Percentiles rank a stretch among this genome's conserved stretches.
These are phyloP conservation scores for Melinaea marsaeus DNA, from an alignment of 2,888 invertebrate species.

Conservation along the genomic window DNA sequence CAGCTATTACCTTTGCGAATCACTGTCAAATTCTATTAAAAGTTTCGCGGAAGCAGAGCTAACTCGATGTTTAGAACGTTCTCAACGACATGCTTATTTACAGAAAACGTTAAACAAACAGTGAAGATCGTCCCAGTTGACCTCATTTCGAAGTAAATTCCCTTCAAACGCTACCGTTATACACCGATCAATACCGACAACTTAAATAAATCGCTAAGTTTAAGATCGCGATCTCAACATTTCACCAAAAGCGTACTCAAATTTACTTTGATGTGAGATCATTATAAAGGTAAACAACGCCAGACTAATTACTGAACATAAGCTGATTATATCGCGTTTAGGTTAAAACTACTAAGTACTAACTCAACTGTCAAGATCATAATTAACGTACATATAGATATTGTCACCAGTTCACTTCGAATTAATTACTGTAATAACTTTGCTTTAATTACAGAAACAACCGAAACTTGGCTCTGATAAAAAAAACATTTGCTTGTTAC, in stretches of 20 bases:
- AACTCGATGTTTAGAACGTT: constrained; percentile 24
- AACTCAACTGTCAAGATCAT: constrained; percentile 45
- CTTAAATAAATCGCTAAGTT: constrained; percentile 73
- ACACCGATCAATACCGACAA: constrained; percentile 64
- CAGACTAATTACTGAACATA: constrained; percentile 61
- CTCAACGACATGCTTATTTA: constrained; percentile 47
- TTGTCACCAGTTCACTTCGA: background rate
- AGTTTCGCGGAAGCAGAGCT: constrained; percentile 21
- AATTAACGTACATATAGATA: background rate
- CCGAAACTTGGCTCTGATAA: too few relatives aligned
- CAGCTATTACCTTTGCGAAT: constrained; percentile 2
- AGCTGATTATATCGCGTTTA: constrained; percentile 55
- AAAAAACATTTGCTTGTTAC: too few relatives aligned
- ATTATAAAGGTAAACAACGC: constrained; percentile 61
- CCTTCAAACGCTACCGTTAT: constrained; percentile 55
- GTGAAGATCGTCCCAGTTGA: constrained; percentile 55
- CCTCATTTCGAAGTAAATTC: constrained; percentile 58
- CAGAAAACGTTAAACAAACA: constrained; percentile 51
- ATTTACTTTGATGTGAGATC: constrained; percentile 59
- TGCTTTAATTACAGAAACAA: too few relatives aligned
- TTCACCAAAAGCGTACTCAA: constrained; percentile 26
- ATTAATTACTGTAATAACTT: background rate
- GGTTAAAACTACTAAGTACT: constrained; percentile 50
- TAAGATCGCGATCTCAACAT: constrained; percentile 40
- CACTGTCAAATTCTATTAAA: constrained; percentile 25